phyloP scores from a whole-genome alignment of 1,140 invertebrate genomes.

The Pteromalus puparum region DNA sequence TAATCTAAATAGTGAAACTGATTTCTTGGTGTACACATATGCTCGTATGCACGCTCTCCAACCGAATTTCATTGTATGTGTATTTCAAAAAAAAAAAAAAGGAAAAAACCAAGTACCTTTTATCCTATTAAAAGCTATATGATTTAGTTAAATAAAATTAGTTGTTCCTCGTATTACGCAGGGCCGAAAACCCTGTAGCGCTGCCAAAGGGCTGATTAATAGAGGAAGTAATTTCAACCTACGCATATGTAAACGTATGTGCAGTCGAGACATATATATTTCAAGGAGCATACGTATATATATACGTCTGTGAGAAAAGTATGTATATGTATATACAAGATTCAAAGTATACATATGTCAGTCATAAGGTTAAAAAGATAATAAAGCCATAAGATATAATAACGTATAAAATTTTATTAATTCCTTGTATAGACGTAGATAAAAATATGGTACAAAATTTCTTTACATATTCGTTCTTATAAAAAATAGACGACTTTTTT shows the following conservation, averaged over 20 bases:
- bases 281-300: conserved; percentile 51
- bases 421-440: conserved; percentile 57
- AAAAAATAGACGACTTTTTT: conserved; percentile 2
- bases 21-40: conserved; percentile 33
- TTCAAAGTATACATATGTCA: conserved; percentile 57
- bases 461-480: conserved; percentile 47
- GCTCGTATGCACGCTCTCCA: conserved; percentile 26
- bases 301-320: conserved; percentile 57
- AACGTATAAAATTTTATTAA: conserved; percentile 66
- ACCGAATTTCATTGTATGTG: conserved; percentile 67
- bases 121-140: conserved; percentile 42
- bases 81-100: conserved; percentile 20
- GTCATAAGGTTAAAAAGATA: conserved; percentile 61
- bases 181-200: conserved; percentile 57
- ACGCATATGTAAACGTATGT: conserved; percentile 58
- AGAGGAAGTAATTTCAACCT: conserved; percentile 54
- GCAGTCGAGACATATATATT: conserved; percentile 35
- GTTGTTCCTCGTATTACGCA: conserved; percentile 62
- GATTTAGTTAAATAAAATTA: conserved; percentile 57
- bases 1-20: conserved; percentile 37
- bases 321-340: conserved; percentile 51
- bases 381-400: conserved; percentile 64
- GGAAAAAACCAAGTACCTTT: conserved; percentile 25
- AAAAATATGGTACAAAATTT: conserved; percentile 60
- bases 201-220: conserved; percentile 68